phyloP scores from a whole-genome alignment of 2,888 invertebrate genomes.

The Strigamia crassipes region DNA sequence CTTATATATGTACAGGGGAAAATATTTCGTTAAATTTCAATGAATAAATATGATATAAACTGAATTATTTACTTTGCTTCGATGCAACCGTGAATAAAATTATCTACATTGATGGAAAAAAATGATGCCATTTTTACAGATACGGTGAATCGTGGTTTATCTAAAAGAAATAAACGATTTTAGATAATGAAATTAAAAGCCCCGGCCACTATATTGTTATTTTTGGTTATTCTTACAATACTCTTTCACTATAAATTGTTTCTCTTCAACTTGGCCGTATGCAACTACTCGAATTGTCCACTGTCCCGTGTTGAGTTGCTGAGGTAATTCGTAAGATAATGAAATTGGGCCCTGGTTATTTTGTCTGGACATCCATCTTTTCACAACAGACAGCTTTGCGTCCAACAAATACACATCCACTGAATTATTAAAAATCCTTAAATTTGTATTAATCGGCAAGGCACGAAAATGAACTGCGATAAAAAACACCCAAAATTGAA shows the following conservation, averaged over 20 bases:
- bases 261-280: slow-evolving; percentile 84
- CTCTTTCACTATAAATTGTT: slow-evolving; percentile 86
- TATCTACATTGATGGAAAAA: slow-evolving; percentile 86
- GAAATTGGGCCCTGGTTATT: slow-evolving; percentile 58
- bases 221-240: slow-evolving; percentile 65
- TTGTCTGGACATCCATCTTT: slow-evolving; percentile 90
- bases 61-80: slow-evolving; percentile 74
- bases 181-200: background rate
- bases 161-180: slow-evolving; percentile 53
- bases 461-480: slow-evolving; percentile 80
- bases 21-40: background rate
- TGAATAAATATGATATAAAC: background rate
- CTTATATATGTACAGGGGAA: slow-evolving; percentile 52
- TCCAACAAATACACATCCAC: slow-evolving; percentile 91
- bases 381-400: slow-evolving; percentile 82
- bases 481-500: slow-evolving; percentile 30
- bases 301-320: slow-evolving; percentile 88
- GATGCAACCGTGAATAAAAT: slow-evolving; percentile 79
- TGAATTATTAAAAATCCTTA: slow-evolving; percentile 87
- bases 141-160: slow-evolving; percentile 91
- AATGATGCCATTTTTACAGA: slow-evolving; percentile 77
- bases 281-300: slow-evolving; percentile 90
- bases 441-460: slow-evolving; percentile 88
- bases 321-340: slow-evolving; percentile 82
- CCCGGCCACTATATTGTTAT: too few relatives aligned